These are phyloP conservation scores for Tragelaphus imberbis DNA, from an alignment of 2,113 vertebrate species.

Conservation along the genomic window DNA sequence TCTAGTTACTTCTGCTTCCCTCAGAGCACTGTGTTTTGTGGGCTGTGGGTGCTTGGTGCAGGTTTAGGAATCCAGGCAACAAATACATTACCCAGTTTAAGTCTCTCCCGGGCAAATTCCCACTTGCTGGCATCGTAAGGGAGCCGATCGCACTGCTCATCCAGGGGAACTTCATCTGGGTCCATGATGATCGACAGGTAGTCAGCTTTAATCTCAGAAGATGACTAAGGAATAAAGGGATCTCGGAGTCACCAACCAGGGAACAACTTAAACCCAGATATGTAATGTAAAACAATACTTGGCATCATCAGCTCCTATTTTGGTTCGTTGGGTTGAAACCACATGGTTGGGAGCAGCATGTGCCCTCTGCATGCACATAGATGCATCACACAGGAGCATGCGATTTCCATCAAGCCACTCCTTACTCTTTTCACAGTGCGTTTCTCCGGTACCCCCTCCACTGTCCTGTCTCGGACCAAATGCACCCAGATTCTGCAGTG, in stretches of 20 bases:
- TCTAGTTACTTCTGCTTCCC: too few species aligned
- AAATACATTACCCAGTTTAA: constrained; percentile 88
- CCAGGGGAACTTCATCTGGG: constrained; percentile 86
- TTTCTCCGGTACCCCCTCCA: neutral
- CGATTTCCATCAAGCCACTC: neutral
- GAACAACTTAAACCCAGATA: neutral
- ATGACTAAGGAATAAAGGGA: constrained; percentile 81
- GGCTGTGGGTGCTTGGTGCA: neutral
- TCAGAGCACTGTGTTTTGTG: neutral
- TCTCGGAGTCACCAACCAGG: constrained; percentile 41
- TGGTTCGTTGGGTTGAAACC: neutral
- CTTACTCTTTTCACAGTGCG: neutral
- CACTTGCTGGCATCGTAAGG: constrained; percentile 93
- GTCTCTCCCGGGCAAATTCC: constrained; percentile 94
- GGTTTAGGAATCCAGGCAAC: neutral
- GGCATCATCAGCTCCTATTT: neutral
- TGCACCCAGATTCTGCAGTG: constrained; percentile 7
- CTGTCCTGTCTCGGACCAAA: neutral
- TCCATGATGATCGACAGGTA: constrained; percentile 95
- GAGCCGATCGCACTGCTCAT: constrained; percentile 89
- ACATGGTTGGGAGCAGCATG: neutral
- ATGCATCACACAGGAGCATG: neutral
- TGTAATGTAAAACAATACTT: neutral
- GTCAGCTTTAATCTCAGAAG: constrained; percentile 82
- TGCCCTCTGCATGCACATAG: accelerated